Conservation (phyloP, 2,888 invertebrate species). For the Lumbricus terrestris region DNA sequence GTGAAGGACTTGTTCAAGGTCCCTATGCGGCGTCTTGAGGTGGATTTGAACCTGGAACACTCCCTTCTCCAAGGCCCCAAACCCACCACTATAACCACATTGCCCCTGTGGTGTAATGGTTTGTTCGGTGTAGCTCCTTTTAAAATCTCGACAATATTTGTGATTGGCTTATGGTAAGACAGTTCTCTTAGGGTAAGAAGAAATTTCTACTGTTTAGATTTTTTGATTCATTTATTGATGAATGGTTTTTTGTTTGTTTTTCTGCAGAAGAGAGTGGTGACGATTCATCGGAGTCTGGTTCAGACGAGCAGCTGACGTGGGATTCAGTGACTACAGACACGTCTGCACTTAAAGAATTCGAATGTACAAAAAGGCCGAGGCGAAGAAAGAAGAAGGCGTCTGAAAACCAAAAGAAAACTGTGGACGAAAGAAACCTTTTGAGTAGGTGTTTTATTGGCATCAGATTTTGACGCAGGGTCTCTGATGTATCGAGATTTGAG, state of each 20-base stretch:
- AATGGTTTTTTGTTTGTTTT: not conserved
- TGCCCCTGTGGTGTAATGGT: no score
- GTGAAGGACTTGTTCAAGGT: no score
- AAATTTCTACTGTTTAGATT: not conserved
- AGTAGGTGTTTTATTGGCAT: not conserved
- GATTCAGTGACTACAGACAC: not conserved
- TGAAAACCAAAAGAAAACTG: not conserved
- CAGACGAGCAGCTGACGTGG: not conserved
- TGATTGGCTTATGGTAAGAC: not conserved
- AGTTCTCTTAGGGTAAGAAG: not conserved
- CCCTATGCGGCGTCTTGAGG: no score
- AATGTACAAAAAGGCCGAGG: not conserved
- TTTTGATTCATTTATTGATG: not conserved
- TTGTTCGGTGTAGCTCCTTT: no score
- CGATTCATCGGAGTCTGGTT: not conserved
- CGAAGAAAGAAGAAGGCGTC: not conserved
- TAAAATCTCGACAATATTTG: not conserved
- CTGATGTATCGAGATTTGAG: no score
- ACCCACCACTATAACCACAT: no score
- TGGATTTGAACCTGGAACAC: no score
- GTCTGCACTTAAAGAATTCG: not conserved
- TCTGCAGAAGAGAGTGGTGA: not conserved
- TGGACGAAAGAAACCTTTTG: slow-evolving; percentile 11
- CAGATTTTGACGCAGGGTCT: not conserved
- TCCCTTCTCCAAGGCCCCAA: no score